Evolutionary conservation across 2,113 vertebrate genomes (phyloP).

Genomic region (Empidonax traillii): DNA sequence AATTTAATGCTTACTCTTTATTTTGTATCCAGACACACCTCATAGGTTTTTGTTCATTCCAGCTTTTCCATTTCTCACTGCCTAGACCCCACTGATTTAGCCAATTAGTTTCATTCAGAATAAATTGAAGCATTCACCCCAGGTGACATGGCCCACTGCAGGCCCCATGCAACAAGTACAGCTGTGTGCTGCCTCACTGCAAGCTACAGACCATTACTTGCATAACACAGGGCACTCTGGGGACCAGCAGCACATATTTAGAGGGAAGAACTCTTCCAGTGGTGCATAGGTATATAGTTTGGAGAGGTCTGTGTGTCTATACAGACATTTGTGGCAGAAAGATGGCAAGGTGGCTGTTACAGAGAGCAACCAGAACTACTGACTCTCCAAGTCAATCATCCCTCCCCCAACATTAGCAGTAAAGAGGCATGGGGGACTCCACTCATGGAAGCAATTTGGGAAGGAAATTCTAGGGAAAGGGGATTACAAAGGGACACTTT

Average conservation of each 20-base stretch:
- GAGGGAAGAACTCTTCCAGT: not conserved
- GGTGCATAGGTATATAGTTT: not conserved
- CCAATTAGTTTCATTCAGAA: not conserved
- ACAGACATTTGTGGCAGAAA: not conserved
- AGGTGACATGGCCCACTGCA: not conserved
- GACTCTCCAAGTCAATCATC: not conserved
- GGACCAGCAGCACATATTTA: not conserved
- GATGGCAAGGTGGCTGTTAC: not conserved
- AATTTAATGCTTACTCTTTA: not conserved
- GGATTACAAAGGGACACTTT: not conserved
- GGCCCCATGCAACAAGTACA: not conserved
- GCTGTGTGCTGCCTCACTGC: not conserved
- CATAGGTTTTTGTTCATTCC: not conserved
- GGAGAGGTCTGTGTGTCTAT: not conserved
- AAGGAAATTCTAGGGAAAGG: not conserved
- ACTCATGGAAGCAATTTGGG: not conserved
- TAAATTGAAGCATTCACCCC: not conserved
- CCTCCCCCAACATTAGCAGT: not conserved
- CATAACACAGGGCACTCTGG: not conserved
- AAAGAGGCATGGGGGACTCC: not conserved
- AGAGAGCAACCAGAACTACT: not conserved
- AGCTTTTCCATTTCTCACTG: not conserved
- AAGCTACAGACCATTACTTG: not conserved
- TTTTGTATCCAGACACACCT: not conserved
- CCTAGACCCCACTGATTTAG: not conserved